These are phyloP conservation scores for Indri indri DNA, from an alignment of 2,113 vertebrate genomes.

Conservation along the genomic window DNA sequence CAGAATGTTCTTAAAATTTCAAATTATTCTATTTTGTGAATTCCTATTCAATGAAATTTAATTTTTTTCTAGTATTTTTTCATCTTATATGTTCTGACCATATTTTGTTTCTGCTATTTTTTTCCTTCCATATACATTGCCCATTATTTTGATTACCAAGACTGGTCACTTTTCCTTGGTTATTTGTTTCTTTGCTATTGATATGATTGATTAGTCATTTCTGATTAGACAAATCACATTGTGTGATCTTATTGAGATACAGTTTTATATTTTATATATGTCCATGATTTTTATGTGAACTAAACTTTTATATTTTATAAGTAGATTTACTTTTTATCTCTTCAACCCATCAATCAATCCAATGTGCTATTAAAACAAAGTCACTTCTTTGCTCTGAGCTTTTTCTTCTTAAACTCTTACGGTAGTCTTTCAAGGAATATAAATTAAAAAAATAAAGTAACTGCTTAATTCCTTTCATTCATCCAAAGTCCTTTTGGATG, in stretches of 20 bases:
- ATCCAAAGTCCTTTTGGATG: neutral
- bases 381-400: neutral
- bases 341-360: neutral
- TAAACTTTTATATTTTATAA: neutral
- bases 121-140: neutral
- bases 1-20: neutral
- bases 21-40: neutral
- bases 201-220: neutral
- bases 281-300: neutral
- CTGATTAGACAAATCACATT: neutral
- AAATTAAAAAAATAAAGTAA: neutral
- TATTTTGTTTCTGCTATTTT: neutral
- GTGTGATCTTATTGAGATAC: neutral
- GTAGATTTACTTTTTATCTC: neutral
- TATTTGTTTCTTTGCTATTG: neutral
- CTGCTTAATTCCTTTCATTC: neutral
- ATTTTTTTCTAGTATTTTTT: neutral
- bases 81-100: neutral
- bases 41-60: conserved; percentile 27
- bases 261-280: neutral
- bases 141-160: neutral
- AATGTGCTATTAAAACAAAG: neutral
- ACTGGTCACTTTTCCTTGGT: neutral
- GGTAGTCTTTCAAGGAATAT: neutral
- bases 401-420: conserved; percentile 6